Conservation (phyloP, 2,113 vertebrate species). For the Platycercus adscitus region DNA sequence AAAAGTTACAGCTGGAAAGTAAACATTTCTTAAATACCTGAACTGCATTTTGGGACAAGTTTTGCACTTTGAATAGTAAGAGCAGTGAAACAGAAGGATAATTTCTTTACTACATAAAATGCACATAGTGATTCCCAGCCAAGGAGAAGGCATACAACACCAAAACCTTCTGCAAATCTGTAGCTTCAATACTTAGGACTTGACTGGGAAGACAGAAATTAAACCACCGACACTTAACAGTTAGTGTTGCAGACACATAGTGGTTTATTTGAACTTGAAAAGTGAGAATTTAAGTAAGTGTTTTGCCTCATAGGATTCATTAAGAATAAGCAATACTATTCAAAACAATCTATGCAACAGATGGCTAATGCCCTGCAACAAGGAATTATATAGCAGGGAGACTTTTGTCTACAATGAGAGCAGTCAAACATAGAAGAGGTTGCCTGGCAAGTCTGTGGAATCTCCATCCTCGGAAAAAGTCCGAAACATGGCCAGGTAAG, state of each 20-base stretch:
- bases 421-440: neutral
- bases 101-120: neutral
- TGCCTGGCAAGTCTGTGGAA: conserved; percentile 26
- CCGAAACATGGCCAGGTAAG: neutral
- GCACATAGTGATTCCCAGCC: neutral
- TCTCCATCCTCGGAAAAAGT: neutral
- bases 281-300: conserved; percentile 27
- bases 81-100: neutral
- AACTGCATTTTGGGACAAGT: neutral
- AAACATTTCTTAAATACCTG: neutral
- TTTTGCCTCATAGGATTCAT: conserved; percentile 23
- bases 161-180: neutral
- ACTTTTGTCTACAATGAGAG: neutral
- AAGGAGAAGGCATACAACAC: neutral
- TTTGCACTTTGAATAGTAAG: neutral
- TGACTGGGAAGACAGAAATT: neutral
- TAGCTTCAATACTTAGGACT: neutral
- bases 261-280: conserved; percentile 41
- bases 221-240: neutral
- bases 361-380: conserved; percentile 35
- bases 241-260: neutral
- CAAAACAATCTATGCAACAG: conserved; percentile 13
- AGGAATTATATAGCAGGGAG: conserved; percentile 11
- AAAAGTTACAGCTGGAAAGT: neutral
- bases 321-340: neutral